Evolutionary conservation across 2,113 vertebrate species (phyloP).

Genomic region (Bolborhynchus lineola): DNA sequence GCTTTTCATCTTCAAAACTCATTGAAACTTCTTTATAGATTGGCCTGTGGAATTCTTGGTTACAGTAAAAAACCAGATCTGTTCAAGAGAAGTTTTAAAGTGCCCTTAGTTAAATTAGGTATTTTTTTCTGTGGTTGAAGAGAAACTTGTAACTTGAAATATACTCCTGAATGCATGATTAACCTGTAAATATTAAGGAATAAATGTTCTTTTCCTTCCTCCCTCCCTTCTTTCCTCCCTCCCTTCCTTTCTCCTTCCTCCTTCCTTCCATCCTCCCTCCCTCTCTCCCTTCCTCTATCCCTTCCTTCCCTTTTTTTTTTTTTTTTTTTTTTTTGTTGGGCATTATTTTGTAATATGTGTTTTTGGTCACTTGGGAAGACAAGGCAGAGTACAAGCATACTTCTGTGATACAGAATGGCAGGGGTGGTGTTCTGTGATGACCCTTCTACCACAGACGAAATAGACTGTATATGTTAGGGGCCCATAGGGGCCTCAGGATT

Average conservation of each 20-base stretch:
- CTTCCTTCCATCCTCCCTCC: too few relatives aligned
- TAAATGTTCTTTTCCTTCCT: not conserved
- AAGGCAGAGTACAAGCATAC: not conserved
- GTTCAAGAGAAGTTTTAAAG: not conserved
- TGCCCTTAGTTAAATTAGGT: not conserved
- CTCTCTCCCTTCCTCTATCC: too few relatives aligned
- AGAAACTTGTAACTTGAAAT: not conserved
- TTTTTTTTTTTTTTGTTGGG: not conserved
- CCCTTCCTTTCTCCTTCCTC: too few relatives aligned
- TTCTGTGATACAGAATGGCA: not conserved
- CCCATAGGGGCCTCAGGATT: not conserved
- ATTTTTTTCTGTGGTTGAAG: not conserved
- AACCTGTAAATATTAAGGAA: not conserved
- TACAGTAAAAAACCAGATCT: not conserved
- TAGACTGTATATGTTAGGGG: not conserved
- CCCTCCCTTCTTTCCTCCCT: too few relatives aligned
- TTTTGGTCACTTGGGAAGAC: not conserved
- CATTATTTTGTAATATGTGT: not conserved
- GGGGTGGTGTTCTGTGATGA: not conserved
- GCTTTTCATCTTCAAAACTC: not conserved
- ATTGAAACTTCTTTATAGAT: not conserved
- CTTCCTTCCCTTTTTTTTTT: too few relatives aligned
- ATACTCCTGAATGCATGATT: not conserved
- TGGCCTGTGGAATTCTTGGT: not conserved
- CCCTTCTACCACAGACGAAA: not conserved